Percentiles rank a stretch among this genome's conserved stretches.
Evolutionary conservation across 1,140 invertebrate genomes (phyloP).

Genomic region (Pseudomyrmex concolor): DNA sequence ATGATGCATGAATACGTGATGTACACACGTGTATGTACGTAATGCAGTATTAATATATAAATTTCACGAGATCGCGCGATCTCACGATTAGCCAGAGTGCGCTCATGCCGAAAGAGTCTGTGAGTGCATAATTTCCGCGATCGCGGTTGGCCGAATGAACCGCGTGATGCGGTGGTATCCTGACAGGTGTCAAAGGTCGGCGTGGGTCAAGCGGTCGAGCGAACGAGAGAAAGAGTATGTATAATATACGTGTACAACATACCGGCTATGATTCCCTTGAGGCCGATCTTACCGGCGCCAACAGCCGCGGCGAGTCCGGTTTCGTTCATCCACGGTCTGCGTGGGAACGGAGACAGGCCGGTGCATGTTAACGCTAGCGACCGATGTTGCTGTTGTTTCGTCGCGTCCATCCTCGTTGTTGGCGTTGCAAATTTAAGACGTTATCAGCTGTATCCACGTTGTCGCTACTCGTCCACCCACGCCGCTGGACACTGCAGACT

Average conservation of each 20-base stretch:
- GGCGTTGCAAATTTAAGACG: not conserved
- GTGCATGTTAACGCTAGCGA: slow-evolving; percentile 80
- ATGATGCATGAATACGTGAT: no score
- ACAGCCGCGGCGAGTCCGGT: slow-evolving; percentile 89
- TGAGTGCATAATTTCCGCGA: not conserved
- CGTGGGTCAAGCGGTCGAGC: not conserved
- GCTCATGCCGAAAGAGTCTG: not conserved
- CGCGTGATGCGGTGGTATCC: not conserved
- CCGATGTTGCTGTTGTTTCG: slow-evolving; percentile 41
- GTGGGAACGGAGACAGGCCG: slow-evolving; percentile 83
- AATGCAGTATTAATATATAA: not conserved
- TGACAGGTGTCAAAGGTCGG: slow-evolving; percentile 58
- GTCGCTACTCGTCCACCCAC: not conserved
- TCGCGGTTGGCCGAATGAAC: not conserved
- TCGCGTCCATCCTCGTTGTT: slow-evolving; percentile 61
- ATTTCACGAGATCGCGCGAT: slow-evolving; percentile 23
- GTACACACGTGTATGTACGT: not conserved
- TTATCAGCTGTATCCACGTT: not conserved
- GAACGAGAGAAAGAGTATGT: not conserved
- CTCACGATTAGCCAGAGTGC: slow-evolving; percentile 13
- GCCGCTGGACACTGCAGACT: slow-evolving; percentile 30
- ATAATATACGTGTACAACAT: slow-evolving; percentile 50
- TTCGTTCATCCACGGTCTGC: slow-evolving; percentile 90
- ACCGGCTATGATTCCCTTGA: slow-evolving; percentile 94
- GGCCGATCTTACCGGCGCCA: slow-evolving; percentile 86